These are phyloP conservation scores for Stichodactyla helianthus DNA, from an alignment of 64 coral and sea anemone genomes.

Conservation along the genomic window DNA sequence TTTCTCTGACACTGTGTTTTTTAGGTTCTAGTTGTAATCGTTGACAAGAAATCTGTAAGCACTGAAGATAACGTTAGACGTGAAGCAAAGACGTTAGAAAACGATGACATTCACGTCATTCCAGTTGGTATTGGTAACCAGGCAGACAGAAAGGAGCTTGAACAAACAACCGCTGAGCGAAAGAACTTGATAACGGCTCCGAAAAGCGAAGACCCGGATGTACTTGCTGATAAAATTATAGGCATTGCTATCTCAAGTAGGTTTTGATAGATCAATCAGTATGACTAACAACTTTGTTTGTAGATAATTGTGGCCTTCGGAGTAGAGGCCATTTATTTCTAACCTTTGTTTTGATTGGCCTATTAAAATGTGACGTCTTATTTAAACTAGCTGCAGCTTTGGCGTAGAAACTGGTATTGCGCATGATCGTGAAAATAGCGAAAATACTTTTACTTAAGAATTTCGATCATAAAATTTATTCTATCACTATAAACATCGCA, in stretches of 20 bases:
- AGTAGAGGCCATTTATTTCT: no score
- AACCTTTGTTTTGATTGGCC: no score
- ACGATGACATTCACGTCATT: slow-evolving; percentile 60
- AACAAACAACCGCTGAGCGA: slow-evolving; percentile 12
- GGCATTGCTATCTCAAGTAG: slow-evolving; percentile 13
- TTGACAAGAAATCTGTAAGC: slow-evolving; percentile 56
- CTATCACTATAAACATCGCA: no score
- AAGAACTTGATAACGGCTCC: slow-evolving; percentile 29
- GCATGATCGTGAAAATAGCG: no score
- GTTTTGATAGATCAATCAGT: not conserved
- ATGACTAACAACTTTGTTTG: no score
- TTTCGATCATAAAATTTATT: no score
- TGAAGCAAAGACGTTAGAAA: slow-evolving; percentile 23
- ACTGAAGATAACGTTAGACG: slow-evolving; percentile 27
- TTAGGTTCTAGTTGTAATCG: slow-evolving; percentile 58
- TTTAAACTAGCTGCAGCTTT: no score
- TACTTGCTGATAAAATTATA: slow-evolving; percentile 37
- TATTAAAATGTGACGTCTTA: no score
- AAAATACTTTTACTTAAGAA: no score
- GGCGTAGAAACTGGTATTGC: no score
- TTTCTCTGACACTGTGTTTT: not conserved
- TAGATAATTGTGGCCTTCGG: no score
- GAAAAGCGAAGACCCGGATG: slow-evolving; percentile 24
- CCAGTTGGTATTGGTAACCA: slow-evolving; percentile 62
- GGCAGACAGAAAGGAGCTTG: slow-evolving; percentile 24